Evolutionary conservation across 2,888 invertebrate genomes (phyloP).

Genomic region (Abscondita cerata): DNA sequence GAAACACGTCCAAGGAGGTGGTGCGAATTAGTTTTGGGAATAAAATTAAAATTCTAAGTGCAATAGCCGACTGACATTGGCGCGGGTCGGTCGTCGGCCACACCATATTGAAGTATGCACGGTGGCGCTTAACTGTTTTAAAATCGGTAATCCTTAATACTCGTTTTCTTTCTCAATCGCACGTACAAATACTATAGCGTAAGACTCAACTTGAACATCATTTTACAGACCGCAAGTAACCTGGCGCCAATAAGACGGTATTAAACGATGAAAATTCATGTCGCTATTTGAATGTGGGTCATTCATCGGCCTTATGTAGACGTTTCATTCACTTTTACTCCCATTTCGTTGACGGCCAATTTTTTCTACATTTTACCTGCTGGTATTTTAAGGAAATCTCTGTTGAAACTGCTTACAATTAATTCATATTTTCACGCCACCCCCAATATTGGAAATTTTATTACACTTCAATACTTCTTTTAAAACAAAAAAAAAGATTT

Average conservation of each 20-base stretch:
- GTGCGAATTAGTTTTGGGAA: slow-evolving; percentile 27
- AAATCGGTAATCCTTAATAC: slow-evolving; percentile 9
- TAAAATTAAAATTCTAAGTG: slow-evolving; percentile 29
- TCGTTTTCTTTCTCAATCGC: slow-evolving; percentile 15
- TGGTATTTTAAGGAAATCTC: too few species aligned
- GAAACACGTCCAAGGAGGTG: slow-evolving; percentile 22
- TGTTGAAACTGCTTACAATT: too few species aligned
- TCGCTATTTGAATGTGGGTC: slow-evolving; percentile 45
- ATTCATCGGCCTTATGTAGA: slow-evolving; percentile 40
- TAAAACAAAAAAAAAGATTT: too few species aligned
- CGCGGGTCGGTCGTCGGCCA: slow-evolving; percentile 34
- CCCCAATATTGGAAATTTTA: too few species aligned
- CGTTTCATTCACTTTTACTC: slow-evolving; percentile 36
- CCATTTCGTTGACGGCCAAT: neutral
- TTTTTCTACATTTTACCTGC: slow-evolving; percentile 1
- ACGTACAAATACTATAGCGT: slow-evolving; percentile 19
- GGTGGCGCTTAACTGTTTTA: slow-evolving; percentile 33
- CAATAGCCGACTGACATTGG: slow-evolving; percentile 37
- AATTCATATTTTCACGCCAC: too few species aligned
- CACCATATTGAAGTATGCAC: slow-evolving; percentile 34
- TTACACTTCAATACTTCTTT: too few species aligned
- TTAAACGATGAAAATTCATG: slow-evolving; percentile 47
- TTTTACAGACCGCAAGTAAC: slow-evolving; percentile 39
- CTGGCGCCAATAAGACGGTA: slow-evolving; percentile 47
- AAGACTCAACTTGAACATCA: slow-evolving; percentile 33